phyloP scores from a whole-genome alignment of 2,797 vertebrate species.

The Microchirus variegatus region DNA sequence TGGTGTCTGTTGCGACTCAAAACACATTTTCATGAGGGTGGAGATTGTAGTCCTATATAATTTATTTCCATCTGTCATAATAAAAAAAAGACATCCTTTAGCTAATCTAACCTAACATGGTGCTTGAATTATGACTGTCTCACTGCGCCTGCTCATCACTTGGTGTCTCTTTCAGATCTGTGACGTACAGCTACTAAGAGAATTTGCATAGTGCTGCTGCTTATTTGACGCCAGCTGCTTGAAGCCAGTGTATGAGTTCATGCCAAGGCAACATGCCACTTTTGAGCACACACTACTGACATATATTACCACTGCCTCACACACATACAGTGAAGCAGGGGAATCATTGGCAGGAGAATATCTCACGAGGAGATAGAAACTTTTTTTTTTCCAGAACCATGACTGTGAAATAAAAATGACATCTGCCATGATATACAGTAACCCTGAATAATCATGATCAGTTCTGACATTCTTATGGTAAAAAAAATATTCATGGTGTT shows the following conservation, averaged over 20 bases:
- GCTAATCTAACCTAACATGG: not conserved
- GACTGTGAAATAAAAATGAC: not conserved
- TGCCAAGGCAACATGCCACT: slow-evolving; percentile 41
- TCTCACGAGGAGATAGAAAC: slow-evolving; percentile 24
- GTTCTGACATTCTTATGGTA: slow-evolving; percentile 11
- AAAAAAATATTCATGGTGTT: not conserved
- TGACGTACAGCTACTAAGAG: no score
- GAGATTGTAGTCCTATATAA: no score
- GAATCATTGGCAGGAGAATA: slow-evolving; percentile 12
- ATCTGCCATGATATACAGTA: slow-evolving; percentile 30
- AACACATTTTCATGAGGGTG: not conserved
- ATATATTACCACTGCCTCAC: slow-evolving; percentile 6
- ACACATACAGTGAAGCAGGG: slow-evolving; percentile 10
- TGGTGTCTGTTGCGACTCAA: not conserved
- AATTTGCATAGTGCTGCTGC: no score
- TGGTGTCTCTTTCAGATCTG: slow-evolving; percentile 25
- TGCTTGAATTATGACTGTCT: slow-evolving; percentile 4
- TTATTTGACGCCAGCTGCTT: no score
- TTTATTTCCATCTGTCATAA: slow-evolving; percentile 7
- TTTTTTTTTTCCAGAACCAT: slow-evolving; percentile 31
- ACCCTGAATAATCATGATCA: slow-evolving; percentile 19
- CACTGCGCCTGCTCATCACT: not conserved
- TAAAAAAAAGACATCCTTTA: slow-evolving; percentile 11
- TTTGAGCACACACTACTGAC: slow-evolving; percentile 47
- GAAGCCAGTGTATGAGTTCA: slow-evolving; percentile 14